Base-by-base conservation (phyloP, 2,797 vertebrate species). In the Sitta carolinensis region DNA sequence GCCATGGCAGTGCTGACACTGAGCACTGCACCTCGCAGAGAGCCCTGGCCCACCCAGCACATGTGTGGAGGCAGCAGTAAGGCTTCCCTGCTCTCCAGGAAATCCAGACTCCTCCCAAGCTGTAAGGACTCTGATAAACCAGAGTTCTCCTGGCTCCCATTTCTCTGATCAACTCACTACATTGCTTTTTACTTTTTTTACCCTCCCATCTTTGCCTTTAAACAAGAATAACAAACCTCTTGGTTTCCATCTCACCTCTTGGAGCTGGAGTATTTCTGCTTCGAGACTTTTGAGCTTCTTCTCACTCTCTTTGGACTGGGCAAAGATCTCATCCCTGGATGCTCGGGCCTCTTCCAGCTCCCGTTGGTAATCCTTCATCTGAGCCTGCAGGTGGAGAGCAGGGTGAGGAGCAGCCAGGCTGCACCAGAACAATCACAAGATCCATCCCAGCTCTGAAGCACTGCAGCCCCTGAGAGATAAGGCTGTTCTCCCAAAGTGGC, bases 341-440 rank as follows among this genome's bases (percentile, higher is more conserved):
- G 99, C 98, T 16, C 99, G 98, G 5, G 99, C 99, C 58, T 99
- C 99, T 86, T 99, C 99, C 92, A 99, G 95, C 97, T 99, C 99
- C 84, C 99, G 98, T 78, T 99, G 99, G 86, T 99, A 99, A 93
- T 99, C 99, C 92, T 99, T 99, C 99, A 99, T 99, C 89, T 99
- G 99, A 69, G 99, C 98, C 99, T 99, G 97, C 30, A 70, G 78
- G 50, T 66, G 7, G 47, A 36, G 47, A 72, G 52, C 47, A 67
- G 67, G 64, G 68, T 48, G 40, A 48, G 45, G 30, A 32, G 12
- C 55, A 77, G 48, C n/a, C 68, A 66, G 9, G 30, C 11, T 66
- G 57, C 14, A 7, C 8, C 15, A 84, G 45, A 30, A 47, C 40
- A 57, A 8, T 2, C 48, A 48, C 12, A 30, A 9, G 7, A 45